phyloP scores from a whole-genome alignment of 2,888 invertebrate species.

The Coelogynopora nodosa region DNA sequence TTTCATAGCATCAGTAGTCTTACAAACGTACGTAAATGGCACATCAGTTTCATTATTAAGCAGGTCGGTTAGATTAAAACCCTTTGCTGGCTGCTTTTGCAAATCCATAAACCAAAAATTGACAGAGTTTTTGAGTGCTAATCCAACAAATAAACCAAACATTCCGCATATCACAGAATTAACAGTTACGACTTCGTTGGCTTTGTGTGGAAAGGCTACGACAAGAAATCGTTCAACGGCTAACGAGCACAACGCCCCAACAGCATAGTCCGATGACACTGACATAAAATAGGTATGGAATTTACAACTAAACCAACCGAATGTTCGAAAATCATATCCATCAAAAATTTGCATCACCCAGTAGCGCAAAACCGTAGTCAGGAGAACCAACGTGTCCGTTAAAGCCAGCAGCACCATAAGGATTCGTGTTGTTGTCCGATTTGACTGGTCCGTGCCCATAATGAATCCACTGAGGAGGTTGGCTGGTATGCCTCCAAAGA shows the following conservation, averaged over 20 bases:
- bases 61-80: neutral
- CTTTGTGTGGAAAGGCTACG: conserved; percentile 44
- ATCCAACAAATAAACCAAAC: neutral
- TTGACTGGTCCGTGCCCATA: conserved; percentile 41
- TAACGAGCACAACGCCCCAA: conserved; percentile 40
- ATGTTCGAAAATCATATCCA: conserved; percentile 36
- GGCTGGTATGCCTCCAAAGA: conserved; percentile 41
- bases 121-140: conserved; percentile 34
- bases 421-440: conserved; percentile 42
- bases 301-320: conserved; percentile 11
- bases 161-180: conserved; percentile 34
- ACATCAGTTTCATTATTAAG: neutral
- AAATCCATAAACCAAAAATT: conserved; percentile 22
- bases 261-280: conserved; percentile 43
- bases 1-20: neutral
- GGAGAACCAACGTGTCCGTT: conserved; percentile 42
- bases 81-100: neutral
- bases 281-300: conserved; percentile 39
- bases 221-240: conserved; percentile 46
- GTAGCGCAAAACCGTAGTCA: conserved; percentile 43
- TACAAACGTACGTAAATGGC: neutral
- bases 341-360: conserved; percentile 44
- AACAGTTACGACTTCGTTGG: conserved; percentile 36
- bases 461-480: conserved; percentile 44
- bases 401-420: conserved; percentile 45